A percentile compares a stretch with the other conserved stretches of the same genome.
These are phyloP conservation scores for Eretmocerus hayati DNA, from an alignment of 2,888 invertebrate species.

Conservation along the genomic window DNA sequence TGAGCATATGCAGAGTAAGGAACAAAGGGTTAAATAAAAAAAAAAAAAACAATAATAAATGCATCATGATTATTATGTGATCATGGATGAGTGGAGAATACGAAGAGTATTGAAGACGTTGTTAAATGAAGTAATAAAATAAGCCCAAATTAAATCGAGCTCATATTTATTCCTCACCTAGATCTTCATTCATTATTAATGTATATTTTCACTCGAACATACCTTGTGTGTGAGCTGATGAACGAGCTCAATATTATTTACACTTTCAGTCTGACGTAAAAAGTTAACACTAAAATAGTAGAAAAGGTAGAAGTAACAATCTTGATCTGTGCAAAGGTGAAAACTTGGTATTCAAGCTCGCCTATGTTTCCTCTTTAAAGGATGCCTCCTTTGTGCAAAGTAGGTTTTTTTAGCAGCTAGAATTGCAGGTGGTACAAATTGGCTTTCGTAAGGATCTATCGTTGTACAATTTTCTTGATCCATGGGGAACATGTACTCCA, in stretches of 20 bases:
- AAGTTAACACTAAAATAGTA: neutral
- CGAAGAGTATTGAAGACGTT: constrained; percentile 47
- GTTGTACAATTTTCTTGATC: constrained; percentile 63
- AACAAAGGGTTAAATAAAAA: constrained; percentile 46
- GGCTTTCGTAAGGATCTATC: constrained; percentile 38
- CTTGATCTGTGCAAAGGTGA: neutral
- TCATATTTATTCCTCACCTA: neutral
- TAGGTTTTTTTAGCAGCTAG: constrained; percentile 29
- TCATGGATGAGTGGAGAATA: constrained; percentile 27
- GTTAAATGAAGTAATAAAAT: constrained; percentile 48
- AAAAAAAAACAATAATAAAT: constrained; percentile 29
- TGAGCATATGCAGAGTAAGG: constrained; percentile 39
- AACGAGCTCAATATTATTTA: neutral
- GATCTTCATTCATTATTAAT: too few relatives aligned
- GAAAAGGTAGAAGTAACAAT: neutral
- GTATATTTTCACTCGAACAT: too few relatives aligned
- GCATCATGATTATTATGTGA: constrained; percentile 23
- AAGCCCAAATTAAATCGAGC: constrained; percentile 40
- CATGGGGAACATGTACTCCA: constrained; percentile 78
- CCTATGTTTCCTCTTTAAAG: constrained; percentile 46
- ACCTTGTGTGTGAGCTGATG: neutral
- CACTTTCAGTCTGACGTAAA: neutral
- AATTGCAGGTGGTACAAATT: constrained; percentile 31
- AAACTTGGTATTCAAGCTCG: constrained; percentile 12
- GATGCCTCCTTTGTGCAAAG: constrained; percentile 42